Base-by-base conservation (phyloP, 2,113 vertebrate genomes). In the Vulpes ferrilata region DNA sequence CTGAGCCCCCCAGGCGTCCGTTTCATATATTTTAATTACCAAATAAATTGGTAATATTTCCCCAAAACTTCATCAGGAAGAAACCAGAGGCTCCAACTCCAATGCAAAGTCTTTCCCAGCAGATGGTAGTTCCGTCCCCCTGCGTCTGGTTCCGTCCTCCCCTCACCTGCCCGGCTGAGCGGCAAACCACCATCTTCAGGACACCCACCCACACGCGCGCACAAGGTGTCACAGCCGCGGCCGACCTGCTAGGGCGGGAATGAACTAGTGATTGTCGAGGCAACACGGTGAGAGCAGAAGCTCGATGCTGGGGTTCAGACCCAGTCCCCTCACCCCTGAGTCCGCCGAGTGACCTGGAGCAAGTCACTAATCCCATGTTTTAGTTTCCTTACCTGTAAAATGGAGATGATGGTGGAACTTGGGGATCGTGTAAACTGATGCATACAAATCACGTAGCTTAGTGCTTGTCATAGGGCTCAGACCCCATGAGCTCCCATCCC, bases 21-120 rank as follows among this genome's bases (percentile, higher is more conserved):
- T 43, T 7, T 43, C 43, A 43, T 43, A 43, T 43, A 43, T 43
- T 43, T 64, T 43, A 55, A 48, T 25, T 89, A n/a, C 2, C 30
- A 89, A 59, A n/a, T 83, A n/a, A 88, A 35, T 11, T 74, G 69
- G 71, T 62, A 32, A 32, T 43, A 82, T 69, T 71, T 90, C 65
- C n/a, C n/a, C 16, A 48, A 48, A 69, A 60, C 25, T 67, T 84
- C 3, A 0, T 51, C 71, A 89, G 11, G 57, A 55, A 62, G 17
- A 32, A 88, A n/a, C 15, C 32, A 78, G 7, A 48, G 15, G 43
- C 11, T 84, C 51, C 22, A 60, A 71, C 59, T 69, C 53, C 48
- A 81, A 48, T 53, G 19, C 12, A 4, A 55, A 35, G 57, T 84
- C 2, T 62, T 79, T 48, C 35, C 13, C n/a, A n/a, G 15, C 53